These are phyloP conservation scores for Drosophila neoperkinsi DNA, from an alignment of 2,888 invertebrate genomes.

Conservation along the genomic window DNA sequence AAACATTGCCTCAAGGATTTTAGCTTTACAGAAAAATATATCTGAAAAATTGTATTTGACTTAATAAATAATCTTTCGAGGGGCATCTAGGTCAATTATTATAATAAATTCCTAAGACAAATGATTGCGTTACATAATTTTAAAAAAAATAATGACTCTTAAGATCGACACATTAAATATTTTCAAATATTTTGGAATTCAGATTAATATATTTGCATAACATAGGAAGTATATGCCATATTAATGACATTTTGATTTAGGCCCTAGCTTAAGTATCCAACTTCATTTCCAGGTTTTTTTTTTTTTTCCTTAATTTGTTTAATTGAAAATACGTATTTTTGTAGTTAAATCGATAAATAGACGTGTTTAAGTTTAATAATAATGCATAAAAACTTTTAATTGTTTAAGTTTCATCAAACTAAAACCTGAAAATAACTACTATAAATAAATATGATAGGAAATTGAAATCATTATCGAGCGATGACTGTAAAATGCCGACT, in stretches of 20 bases:
- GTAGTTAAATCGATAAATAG: too few relatives aligned
- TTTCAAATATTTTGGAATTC: not conserved
- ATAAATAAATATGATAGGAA: not conserved
- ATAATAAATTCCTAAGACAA: not conserved
- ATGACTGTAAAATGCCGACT: not conserved
- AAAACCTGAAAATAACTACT: not conserved
- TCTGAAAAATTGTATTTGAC: not conserved
- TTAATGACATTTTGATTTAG: too few relatives aligned
- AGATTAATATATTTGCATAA: not conserved
- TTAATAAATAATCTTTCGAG: not conserved
- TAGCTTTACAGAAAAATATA: not conserved
- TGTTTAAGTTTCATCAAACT: rapidly evolving
- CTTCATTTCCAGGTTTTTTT: too few relatives aligned
- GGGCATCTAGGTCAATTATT: not conserved
- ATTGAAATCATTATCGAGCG: not conserved
- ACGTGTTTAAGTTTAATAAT: too few relatives aligned
- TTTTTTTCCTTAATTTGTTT: too few relatives aligned
- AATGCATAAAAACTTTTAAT: not conserved
- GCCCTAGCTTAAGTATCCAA: too few relatives aligned
- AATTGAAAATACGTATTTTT: too few relatives aligned
- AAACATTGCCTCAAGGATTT: not conserved
- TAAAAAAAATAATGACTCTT: not conserved
- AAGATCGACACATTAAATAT: too few relatives aligned
- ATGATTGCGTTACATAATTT: too few relatives aligned
- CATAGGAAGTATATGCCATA: too few relatives aligned